Conservation (phyloP, 2,797 vertebrate genomes). For the Thaleichthys pacificus region DNA sequence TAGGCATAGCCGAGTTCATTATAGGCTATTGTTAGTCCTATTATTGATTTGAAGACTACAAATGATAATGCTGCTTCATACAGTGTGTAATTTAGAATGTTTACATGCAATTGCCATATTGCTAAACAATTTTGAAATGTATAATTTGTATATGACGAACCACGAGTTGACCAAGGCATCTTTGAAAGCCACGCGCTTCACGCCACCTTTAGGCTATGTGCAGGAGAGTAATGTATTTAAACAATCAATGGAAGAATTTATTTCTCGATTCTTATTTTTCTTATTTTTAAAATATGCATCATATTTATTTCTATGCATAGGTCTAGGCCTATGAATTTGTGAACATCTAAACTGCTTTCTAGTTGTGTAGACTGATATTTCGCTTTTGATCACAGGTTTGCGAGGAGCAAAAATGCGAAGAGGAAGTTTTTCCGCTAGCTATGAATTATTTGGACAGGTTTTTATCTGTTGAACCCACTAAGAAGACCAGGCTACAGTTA, state of each 20-base stretch:
- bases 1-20: slow-evolving; percentile 48
- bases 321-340: slow-evolving; percentile 61
- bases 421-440: slow-evolving; percentile 97
- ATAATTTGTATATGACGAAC: slow-evolving; percentile 82
- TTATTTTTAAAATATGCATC: background rate
- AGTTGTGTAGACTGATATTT: background rate
- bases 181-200: slow-evolving; percentile 65
- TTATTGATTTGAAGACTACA: slow-evolving; percentile 15
- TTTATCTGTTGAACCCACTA: slow-evolving; percentile 90
- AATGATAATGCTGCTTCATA: slow-evolving; percentile 27
- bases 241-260: background rate
- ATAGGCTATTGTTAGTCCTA: slow-evolving; percentile 2
- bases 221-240: slow-evolving; percentile 53
- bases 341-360: background rate
- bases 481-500: slow-evolving; percentile 94
- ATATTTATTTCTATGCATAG: slow-evolving; percentile 24
- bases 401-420: slow-evolving; percentile 98
- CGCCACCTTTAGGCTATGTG: slow-evolving; percentile 81
- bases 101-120: slow-evolving; percentile 62
- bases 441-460: slow-evolving; percentile 99
- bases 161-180: slow-evolving; percentile 70
- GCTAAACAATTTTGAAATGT: slow-evolving; percentile 79
- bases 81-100: slow-evolving; percentile 57
- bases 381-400: slow-evolving; percentile 82
- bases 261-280: no score